Conservation (phyloP, 2,113 vertebrate genomes). For the Sigmodon hispidus region DNA sequence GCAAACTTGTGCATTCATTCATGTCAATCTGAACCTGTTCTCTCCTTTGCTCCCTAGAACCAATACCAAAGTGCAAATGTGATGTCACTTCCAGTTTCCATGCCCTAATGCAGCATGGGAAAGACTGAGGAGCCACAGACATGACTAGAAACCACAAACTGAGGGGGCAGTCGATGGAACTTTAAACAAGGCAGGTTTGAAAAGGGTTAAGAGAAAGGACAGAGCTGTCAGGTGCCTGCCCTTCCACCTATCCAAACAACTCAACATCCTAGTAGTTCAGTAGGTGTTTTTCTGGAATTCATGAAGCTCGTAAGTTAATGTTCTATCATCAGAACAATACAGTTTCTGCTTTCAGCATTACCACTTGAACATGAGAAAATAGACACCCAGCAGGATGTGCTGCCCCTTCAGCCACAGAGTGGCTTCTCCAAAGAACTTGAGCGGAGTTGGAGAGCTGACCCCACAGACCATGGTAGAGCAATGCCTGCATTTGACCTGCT, state of each 20-base stretch:
- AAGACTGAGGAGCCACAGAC: background rate
- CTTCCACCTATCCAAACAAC: too few relatives aligned
- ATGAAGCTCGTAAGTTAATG: background rate
- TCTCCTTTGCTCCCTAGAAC: background rate
- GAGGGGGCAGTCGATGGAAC: background rate
- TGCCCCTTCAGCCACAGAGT: rapidly evolving
- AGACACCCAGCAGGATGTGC: rapidly evolving
- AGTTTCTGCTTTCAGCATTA: background rate
- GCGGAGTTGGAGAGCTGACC: rapidly evolving
- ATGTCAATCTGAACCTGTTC: background rate
- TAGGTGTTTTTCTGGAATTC: background rate
- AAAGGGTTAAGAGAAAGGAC: background rate
- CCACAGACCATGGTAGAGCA: rapidly evolving
- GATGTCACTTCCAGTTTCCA: background rate
- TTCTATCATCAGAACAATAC: background rate
- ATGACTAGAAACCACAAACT: background rate
- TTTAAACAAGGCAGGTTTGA: background rate
- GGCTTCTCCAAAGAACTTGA: background rate
- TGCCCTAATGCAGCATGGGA: background rate
- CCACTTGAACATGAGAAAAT: background rate
- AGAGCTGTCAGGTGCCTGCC: rapidly evolving
- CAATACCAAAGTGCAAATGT: background rate
- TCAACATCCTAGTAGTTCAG: background rate
- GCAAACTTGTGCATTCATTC: too few relatives aligned
- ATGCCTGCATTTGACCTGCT: background rate